phyloP scores from a whole-genome alignment of 1,140 invertebrate genomes.

The Mylabris phalerata region DNA sequence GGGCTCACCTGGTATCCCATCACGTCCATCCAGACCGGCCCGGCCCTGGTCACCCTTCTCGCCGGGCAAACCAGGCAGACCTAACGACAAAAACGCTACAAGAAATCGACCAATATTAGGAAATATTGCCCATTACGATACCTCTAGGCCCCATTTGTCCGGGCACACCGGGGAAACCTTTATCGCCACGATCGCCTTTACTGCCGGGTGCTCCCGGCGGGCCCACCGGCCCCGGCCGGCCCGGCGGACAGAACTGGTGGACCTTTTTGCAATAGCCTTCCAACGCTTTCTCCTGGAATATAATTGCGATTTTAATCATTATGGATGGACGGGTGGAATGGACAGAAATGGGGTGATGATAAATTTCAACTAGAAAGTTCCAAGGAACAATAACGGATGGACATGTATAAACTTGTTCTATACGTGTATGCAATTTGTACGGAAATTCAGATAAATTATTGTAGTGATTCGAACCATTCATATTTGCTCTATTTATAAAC shows the following conservation, averaged over 20 bases:
- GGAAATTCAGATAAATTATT: too few relatives aligned
- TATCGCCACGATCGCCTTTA: conserved; percentile 53
- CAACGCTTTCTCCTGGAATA: conserved; percentile 30
- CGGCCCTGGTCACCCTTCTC: conserved; percentile 49
- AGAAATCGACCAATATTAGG: neutral
- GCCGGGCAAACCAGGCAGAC: conserved; percentile 33
- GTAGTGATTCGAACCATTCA: too few relatives aligned
- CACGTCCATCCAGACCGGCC: conserved; percentile 73
- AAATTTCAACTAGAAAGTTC: too few relatives aligned
- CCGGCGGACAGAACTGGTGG: conserved; percentile 72
- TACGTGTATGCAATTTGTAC: too few relatives aligned
- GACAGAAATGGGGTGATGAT: too few relatives aligned
- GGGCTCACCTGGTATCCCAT: conserved; percentile 79
- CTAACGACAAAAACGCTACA: neutral
- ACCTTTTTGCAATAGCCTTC: conserved; percentile 32
- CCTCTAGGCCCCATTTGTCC: conserved; percentile 48
- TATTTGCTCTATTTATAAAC: too few relatives aligned
- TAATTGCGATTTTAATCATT: too few relatives aligned
- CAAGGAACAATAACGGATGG: too few relatives aligned
- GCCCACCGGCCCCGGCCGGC: conserved; percentile 59
- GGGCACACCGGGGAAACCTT: conserved; percentile 52
- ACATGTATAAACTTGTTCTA: too few relatives aligned
- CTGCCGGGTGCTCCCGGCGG: conserved; percentile 53
- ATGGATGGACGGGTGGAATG: too few relatives aligned
- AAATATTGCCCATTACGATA: conserved; percentile 1